phyloP scores from a whole-genome alignment of 2,797 vertebrate genomes.

The Centroberyx gerrardi region DNA sequence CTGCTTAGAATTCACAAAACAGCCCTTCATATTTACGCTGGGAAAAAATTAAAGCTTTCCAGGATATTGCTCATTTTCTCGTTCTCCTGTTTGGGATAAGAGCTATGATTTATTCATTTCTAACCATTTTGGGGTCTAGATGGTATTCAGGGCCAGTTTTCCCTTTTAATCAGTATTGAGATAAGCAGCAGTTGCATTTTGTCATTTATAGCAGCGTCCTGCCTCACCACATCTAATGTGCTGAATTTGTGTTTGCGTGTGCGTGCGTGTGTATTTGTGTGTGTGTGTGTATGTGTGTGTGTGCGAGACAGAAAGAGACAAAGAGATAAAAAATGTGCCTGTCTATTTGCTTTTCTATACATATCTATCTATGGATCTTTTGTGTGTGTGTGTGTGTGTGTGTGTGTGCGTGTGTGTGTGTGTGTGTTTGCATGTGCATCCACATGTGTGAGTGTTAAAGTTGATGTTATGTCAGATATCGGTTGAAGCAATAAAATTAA shows the following conservation, averaged over 20 bases:
- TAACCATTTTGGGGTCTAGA: constrained; percentile 65
- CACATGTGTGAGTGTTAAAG: constrained; percentile 25
- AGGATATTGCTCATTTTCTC: constrained; percentile 80
- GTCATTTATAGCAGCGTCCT: constrained; percentile 66
- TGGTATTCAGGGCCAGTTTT: constrained; percentile 74
- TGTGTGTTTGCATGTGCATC: constrained; percentile 11
- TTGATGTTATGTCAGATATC: constrained; percentile 38
- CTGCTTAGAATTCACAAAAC: constrained; percentile 79
- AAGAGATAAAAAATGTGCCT: constrained; percentile 5
- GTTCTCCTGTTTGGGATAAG: constrained; percentile 74
- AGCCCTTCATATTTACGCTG: constrained; percentile 71
- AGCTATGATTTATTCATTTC: constrained; percentile 81
- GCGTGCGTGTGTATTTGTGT: neutral
- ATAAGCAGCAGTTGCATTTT: constrained; percentile 71
- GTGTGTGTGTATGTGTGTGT: constrained; percentile 3
- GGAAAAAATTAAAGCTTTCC: constrained; percentile 75
- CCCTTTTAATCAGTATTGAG: constrained; percentile 76
- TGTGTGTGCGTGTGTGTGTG: constrained; percentile 15
- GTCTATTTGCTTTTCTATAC: constrained; percentile 7
- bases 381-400: neutral
- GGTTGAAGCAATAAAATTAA: constrained; percentile 44
- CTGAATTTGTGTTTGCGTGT: constrained; percentile 24
- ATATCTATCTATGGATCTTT: constrained; percentile 1
- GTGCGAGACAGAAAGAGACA: constrained; percentile 5
- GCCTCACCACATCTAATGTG: constrained; percentile 46